Conservation (phyloP, 2,888 invertebrate genomes). For the Linyphia triangularis region DNA sequence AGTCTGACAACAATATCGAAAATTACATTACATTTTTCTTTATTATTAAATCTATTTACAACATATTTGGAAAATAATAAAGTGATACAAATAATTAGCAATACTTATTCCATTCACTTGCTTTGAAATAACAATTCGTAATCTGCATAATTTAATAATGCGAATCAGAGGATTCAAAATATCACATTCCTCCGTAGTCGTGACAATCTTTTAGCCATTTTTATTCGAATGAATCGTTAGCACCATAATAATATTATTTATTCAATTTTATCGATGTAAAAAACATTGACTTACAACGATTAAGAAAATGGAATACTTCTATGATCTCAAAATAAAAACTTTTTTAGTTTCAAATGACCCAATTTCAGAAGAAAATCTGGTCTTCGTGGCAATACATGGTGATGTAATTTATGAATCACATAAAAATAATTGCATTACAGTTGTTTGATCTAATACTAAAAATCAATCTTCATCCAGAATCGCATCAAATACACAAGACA, state of each 20-base stretch:
- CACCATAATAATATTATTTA: constrained; percentile 4
- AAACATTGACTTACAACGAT: neutral
- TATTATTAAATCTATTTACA: constrained; percentile 34
- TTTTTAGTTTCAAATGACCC: too few relatives aligned
- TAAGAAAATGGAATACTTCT: neutral
- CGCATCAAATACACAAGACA: too few relatives aligned
- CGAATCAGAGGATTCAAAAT: constrained; percentile 25
- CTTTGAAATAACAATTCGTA: neutral
- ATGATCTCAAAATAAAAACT: too few relatives aligned
- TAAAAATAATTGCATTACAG: too few relatives aligned
- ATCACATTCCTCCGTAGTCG: constrained; percentile 21
- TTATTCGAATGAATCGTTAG: neutral
- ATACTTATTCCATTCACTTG: neutral
- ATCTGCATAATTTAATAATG: neutral
- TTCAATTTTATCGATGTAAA: neutral
- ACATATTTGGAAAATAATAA: constrained; percentile 7
- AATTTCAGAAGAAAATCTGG: too few relatives aligned
- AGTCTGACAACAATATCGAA: neutral
- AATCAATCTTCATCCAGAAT: too few relatives aligned
- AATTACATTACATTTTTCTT: constrained; percentile 22
- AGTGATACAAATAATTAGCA: neutral
- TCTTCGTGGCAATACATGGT: too few relatives aligned
- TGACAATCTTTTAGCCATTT: neutral
- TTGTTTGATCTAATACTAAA: too few relatives aligned
- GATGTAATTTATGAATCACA: too few relatives aligned